Conservation (phyloP, 1,140 invertebrate species). For the Tetragonula clypearis region DNA sequence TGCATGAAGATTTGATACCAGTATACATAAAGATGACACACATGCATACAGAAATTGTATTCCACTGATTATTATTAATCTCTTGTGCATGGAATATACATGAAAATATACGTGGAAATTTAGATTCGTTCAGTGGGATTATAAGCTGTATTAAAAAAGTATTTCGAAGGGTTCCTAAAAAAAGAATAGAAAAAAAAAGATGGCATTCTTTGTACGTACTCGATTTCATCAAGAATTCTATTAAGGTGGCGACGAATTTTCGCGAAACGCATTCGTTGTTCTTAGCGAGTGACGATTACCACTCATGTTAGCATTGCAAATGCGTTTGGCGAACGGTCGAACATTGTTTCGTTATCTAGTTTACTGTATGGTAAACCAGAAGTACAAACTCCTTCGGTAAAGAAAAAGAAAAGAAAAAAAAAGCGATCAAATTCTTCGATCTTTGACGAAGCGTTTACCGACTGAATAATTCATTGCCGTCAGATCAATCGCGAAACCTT, state of each 20-base stretch:
- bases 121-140: no score
- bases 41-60: no score
- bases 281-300: neutral
- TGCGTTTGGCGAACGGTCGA: neutral
- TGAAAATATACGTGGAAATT: no score
- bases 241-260: neutral
- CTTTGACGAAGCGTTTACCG: neutral
- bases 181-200: no score
- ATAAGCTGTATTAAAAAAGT: no score
- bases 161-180: no score
- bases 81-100: no score
- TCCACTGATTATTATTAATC: no score
- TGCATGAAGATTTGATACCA: no score
- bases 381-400: neutral
- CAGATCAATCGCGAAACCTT: no score
- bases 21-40: no score
- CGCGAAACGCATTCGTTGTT: neutral
- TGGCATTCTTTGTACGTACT: neutral
- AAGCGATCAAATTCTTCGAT: neutral
- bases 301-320: conserved; percentile 20
- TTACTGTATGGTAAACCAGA: neutral
- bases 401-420: no score
- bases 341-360: neutral
- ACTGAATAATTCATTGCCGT: neutral
- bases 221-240: neutral